Percentiles rank a stretch among this genome's conserved stretches.
Evolutionary conservation across 2,888 invertebrate species (phyloP).

Genomic region (Idaea dimidiata): DNA sequence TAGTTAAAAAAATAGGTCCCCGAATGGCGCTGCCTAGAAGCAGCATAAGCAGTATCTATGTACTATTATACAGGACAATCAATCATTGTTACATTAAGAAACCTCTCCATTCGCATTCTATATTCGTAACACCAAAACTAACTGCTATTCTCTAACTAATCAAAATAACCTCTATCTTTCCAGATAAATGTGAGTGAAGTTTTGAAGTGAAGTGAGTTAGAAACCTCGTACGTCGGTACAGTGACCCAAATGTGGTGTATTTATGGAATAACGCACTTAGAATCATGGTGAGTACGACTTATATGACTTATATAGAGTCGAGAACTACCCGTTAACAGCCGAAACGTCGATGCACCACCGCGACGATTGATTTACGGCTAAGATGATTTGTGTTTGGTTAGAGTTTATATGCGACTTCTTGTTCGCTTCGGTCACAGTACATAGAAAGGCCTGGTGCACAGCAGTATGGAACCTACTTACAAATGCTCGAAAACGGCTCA

Average conservation of each 20-base stretch:
- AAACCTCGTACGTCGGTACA: slow-evolving; percentile 19
- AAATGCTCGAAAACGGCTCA: no score
- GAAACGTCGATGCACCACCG: slow-evolving; percentile 8
- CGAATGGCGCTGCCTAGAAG: no score
- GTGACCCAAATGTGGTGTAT: slow-evolving; percentile 59
- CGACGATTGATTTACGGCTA: slow-evolving; percentile 20
- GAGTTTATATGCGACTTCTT: background rate
- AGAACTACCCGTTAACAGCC: no score
- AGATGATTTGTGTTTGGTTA: background rate
- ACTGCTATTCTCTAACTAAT: slow-evolving; percentile 7
- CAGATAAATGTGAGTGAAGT: slow-evolving; percentile 25
- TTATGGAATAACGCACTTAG: slow-evolving; percentile 67
- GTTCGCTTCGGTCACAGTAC: no score
- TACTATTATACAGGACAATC: no score
- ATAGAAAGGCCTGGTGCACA: no score
- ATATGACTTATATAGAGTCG: slow-evolving; percentile 6
- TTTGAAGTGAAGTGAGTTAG: slow-evolving; percentile 27
- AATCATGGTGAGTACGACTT: slow-evolving; percentile 58
- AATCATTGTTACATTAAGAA: no score
- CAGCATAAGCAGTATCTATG: no score
- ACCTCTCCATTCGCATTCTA: no score
- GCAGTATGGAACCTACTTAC: no score
- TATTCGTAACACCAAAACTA: no score
- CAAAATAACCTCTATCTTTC: slow-evolving; percentile 18
- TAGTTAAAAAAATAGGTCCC: no score